These are phyloP conservation scores for Ormyrus rosae DNA, from an alignment of 2,888 invertebrate species.

Conservation along the genomic window DNA sequence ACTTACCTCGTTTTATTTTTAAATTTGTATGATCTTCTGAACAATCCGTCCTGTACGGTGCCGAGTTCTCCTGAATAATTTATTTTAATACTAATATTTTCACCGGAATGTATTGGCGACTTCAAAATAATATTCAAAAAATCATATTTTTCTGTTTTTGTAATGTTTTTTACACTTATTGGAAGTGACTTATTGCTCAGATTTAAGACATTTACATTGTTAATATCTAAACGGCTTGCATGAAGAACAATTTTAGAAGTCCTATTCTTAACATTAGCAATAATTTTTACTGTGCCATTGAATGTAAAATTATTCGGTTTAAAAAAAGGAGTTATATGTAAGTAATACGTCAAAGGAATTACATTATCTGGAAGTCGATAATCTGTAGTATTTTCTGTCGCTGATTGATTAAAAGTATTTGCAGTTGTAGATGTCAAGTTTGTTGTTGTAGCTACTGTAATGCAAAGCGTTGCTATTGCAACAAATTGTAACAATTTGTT, in stretches of 20 bases:
- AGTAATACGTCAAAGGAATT: slow-evolving; percentile 13
- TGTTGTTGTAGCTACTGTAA: too few relatives aligned
- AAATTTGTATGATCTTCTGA: not conserved
- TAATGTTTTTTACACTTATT: not conserved
- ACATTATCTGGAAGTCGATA: slow-evolving; percentile 27
- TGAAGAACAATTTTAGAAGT: slow-evolving; percentile 21
- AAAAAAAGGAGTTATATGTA: slow-evolving; percentile 18
- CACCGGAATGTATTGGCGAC: not conserved
- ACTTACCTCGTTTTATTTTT: slow-evolving; percentile 16
- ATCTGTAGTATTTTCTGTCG: slow-evolving; percentile 14
- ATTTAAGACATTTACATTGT: not conserved
- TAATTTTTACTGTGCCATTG: slow-evolving; percentile 18
- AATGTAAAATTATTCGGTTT: slow-evolving; percentile 37
- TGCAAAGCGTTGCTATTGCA: too few relatives aligned
- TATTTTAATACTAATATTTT: slow-evolving; percentile 15
- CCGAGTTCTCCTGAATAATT: slow-evolving; percentile 18
- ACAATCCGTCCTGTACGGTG: slow-evolving; percentile 26
- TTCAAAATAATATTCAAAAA: slow-evolving; percentile 27
- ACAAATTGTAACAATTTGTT: too few relatives aligned
- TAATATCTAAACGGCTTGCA: not conserved
- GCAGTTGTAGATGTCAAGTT: too few relatives aligned
- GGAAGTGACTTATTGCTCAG: not conserved
- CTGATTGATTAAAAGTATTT: not conserved
- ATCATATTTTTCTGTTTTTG: slow-evolving; percentile 16
- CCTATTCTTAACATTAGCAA: not conserved